phyloP scores from a whole-genome alignment of 2,797 vertebrate species.

The Lacerta viridis region DNA sequence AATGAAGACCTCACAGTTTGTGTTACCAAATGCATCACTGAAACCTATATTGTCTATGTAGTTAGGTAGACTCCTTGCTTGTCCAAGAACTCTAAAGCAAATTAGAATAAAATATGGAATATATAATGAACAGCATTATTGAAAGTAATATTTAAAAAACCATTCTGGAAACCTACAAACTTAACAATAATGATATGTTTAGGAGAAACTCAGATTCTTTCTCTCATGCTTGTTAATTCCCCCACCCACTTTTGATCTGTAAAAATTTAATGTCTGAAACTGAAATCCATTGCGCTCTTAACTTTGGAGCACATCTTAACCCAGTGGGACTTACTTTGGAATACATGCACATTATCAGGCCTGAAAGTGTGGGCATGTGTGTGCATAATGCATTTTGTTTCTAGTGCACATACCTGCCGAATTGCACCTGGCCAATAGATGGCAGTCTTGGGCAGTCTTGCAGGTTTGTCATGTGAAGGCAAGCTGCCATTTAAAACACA shows the following conservation, averaged over 20 bases:
- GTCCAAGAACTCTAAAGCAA: not conserved
- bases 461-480: not conserved
- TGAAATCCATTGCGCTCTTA: not conserved
- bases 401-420: not conserved
- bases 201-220: not conserved
- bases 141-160: not conserved
- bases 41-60: not conserved
- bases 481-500: not conserved
- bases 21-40: not conserved
- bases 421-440: conserved; percentile 13
- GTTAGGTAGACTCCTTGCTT: not conserved
- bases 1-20: not conserved
- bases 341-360: not conserved
- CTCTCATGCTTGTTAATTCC: not conserved
- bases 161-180: not conserved
- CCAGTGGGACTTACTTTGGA: not conserved
- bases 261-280: not conserved
- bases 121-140: not conserved
- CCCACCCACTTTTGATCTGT: not conserved
- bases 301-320: not conserved
- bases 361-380: not conserved
- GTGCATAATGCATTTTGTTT: not conserved
- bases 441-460: not conserved
- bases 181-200: not conserved
- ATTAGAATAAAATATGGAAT: not conserved